A percentile compares a stretch with the other conserved stretches of the same genome.
Conservation (phyloP, 2,888 invertebrate genomes). For the Idaea aversata region DNA sequence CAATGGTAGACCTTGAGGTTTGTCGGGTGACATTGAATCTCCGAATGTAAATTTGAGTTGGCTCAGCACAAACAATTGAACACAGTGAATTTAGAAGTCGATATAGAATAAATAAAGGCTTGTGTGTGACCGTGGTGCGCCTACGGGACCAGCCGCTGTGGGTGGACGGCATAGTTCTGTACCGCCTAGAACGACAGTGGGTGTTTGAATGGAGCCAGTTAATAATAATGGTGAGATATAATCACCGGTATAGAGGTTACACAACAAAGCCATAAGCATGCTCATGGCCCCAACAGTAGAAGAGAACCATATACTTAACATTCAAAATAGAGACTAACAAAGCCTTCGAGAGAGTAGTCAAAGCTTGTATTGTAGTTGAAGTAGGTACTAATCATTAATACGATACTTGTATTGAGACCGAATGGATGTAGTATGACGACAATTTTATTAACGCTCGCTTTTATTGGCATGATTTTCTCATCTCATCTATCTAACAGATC, state of each 20-base stretch:
- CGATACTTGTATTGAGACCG: slow-evolving; percentile 27
- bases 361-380: slow-evolving; percentile 52
- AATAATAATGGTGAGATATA: slow-evolving; percentile 81
- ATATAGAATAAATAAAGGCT: slow-evolving; percentile 64
- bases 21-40: slow-evolving; percentile 72
- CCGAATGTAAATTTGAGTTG: slow-evolving; percentile 71
- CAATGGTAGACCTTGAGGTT: slow-evolving; percentile 71
- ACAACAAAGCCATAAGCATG: slow-evolving; percentile 75
- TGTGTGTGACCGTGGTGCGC: slow-evolving; percentile 78
- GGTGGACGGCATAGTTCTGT: slow-evolving; percentile 79
- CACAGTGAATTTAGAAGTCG: slow-evolving; percentile 68
- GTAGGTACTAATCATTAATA: slow-evolving; percentile 61
- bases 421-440: slow-evolving; percentile 21
- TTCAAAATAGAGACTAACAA: slow-evolving; percentile 69
- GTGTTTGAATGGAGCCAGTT: slow-evolving; percentile 80
- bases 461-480: slow-evolving; percentile 17
- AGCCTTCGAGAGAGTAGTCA: slow-evolving; percentile 53
- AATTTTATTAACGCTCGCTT: slow-evolving; percentile 23
- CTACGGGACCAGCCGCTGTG: slow-evolving; percentile 77
- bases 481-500: slow-evolving; percentile 10
- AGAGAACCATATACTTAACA: slow-evolving; percentile 45
- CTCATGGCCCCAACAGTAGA: slow-evolving; percentile 62
- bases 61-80: slow-evolving; percentile 71
- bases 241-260: slow-evolving; percentile 78
- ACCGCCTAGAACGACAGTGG: slow-evolving; percentile 76